These are phyloP conservation scores for Phyto melanocephala DNA, from an alignment of 2,888 invertebrate species.

Conservation along the genomic window DNA sequence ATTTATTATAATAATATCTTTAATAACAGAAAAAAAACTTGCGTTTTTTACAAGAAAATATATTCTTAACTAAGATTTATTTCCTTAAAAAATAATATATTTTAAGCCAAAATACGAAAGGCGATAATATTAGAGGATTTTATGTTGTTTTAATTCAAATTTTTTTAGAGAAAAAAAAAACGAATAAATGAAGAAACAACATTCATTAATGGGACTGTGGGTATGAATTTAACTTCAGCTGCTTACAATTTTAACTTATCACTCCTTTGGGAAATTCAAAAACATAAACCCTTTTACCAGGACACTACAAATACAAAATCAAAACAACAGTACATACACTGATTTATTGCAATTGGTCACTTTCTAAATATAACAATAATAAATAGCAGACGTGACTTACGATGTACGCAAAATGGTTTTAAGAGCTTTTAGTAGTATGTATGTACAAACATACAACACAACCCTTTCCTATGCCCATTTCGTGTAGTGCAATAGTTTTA, in stretches of 20 bases:
- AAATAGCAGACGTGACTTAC: slow-evolving; percentile 62
- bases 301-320: slow-evolving; percentile 50
- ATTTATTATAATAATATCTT: neutral
- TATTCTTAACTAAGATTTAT: slow-evolving; percentile 39
- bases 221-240: slow-evolving; percentile 57
- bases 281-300: slow-evolving; percentile 64
- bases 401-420: slow-evolving; percentile 27
- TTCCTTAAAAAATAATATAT: slow-evolving; percentile 19
- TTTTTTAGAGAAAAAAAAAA: slow-evolving; percentile 9
- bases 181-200: slow-evolving; percentile 53
- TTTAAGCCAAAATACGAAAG: slow-evolving; percentile 33
- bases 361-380: slow-evolving; percentile 65
- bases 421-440: slow-evolving; percentile 19
- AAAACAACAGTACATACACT: slow-evolving; percentile 67
- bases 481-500: slow-evolving; percentile 46
- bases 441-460: neutral
- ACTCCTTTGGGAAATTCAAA: slow-evolving; percentile 76
- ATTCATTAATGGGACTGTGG: slow-evolving; percentile 65
- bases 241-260: slow-evolving; percentile 76
- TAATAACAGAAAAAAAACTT: neutral
- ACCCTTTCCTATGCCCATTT: neutral
- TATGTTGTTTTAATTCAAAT: slow-evolving; percentile 50
- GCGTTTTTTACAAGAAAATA: slow-evolving; percentile 6
- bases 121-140: slow-evolving; percentile 25
- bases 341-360: slow-evolving; percentile 76